These are phyloP conservation scores for Callimorpha dominula DNA, from an alignment of 2,888 invertebrate genomes.

Conservation along the genomic window DNA sequence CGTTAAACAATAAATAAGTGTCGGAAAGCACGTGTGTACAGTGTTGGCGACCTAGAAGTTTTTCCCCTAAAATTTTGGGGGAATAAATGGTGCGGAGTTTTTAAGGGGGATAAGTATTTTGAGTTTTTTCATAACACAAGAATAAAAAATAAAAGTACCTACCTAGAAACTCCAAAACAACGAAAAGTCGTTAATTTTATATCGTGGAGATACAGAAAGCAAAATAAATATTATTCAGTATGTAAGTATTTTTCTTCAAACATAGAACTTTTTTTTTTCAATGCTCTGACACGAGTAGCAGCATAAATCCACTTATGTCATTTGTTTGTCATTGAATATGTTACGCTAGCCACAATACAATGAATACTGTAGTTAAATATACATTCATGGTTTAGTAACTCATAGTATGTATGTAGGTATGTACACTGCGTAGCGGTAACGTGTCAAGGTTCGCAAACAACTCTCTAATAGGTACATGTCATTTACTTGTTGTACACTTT, in stretches of 20 bases:
- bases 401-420: slow-evolving; percentile 3
- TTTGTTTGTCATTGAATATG: slow-evolving; percentile 46
- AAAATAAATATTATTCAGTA: neutral
- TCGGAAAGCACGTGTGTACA: no score
- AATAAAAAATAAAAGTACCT: no score
- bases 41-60: no score
- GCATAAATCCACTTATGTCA: slow-evolving; percentile 48
- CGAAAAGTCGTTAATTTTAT: no score
- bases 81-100: no score
- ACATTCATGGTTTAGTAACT: slow-evolving; percentile 11
- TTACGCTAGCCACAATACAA: slow-evolving; percentile 38
- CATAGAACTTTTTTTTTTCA: slow-evolving; percentile 25
- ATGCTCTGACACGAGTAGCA: slow-evolving; percentile 25
- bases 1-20: neutral
- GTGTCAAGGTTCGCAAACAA: slow-evolving; percentile 49
- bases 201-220: neutral
- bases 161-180: no score
- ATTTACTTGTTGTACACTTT: slow-evolving; percentile 25
- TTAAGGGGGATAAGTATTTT: no score
- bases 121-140: no score
- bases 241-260: slow-evolving; percentile 8
- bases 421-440: slow-evolving; percentile 9
- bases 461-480: slow-evolving; percentile 41
- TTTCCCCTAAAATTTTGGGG: no score
- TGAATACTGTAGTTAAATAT: slow-evolving; percentile 31